Percentiles rank a stretch among this genome's conserved stretches.
Evolutionary conservation across 2,797 vertebrate genomes (phyloP).

Genomic region (Vultur gryphus): DNA sequence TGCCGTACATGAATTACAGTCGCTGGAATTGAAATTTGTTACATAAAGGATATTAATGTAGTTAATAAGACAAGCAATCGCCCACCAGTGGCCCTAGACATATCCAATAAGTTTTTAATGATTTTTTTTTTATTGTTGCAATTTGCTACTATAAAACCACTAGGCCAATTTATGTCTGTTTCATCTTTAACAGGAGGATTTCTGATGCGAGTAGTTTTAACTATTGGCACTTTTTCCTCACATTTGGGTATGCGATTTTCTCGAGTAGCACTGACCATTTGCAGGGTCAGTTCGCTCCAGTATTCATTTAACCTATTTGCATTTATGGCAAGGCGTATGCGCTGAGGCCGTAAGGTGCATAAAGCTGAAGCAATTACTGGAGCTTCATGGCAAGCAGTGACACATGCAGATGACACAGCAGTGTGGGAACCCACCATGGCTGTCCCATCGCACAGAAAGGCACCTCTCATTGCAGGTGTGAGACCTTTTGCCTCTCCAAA

Average conservation of each 20-base stretch:
- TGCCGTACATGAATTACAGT: neutral
- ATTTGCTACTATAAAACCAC: neutral
- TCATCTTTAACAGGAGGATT: neutral
- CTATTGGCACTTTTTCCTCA: neutral
- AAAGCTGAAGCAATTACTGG: neutral
- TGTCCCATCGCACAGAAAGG: no score
- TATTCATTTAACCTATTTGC: neutral
- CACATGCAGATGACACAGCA: neutral
- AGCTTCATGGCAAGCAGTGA: neutral
- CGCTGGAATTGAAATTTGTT: neutral
- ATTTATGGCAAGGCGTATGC: neutral
- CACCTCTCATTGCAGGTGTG: rapidly evolving
- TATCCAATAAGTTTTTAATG: neutral
- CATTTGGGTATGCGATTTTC: neutral
- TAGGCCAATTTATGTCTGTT: neutral
- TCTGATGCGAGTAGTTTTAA: neutral
- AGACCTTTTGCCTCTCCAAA: neutral
- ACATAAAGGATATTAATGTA: neutral
- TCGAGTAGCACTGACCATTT: neutral
- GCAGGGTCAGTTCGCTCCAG: neutral
- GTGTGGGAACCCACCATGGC: rapidly evolving
- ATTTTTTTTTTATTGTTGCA: neutral
- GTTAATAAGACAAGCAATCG: neutral
- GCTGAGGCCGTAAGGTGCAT: rapidly evolving
- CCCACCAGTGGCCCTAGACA: neutral